Evolutionary conservation across 1,140 invertebrate genomes (phyloP).

Genomic region (Pomacea maculata): DNA sequence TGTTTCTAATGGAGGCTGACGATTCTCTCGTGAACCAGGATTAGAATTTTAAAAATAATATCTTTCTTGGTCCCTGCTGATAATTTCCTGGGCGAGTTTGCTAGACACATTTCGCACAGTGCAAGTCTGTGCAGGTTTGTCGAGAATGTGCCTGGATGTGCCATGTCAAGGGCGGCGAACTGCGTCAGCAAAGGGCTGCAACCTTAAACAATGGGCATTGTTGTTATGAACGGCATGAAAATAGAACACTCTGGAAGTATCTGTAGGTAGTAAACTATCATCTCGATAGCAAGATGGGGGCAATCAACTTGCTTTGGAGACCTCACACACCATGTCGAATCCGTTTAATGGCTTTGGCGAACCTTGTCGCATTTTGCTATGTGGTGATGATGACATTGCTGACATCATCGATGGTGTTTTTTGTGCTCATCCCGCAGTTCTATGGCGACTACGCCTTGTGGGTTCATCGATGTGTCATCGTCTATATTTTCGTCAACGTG

Average conservation of each 20-base stretch:
- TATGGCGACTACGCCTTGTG: conserved; percentile 5
- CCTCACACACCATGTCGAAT: conserved; percentile 1
- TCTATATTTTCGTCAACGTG: conserved; percentile 24
- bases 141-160: too few relatives aligned
- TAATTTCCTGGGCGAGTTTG: too few relatives aligned
- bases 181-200: neutral
- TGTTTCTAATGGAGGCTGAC: too few relatives aligned
- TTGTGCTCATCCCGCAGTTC: conserved; percentile 18
- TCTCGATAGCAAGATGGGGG: neutral
- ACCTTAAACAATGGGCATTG: neutral
- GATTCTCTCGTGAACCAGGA: too few relatives aligned
- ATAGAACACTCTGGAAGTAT: neutral
- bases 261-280: too few relatives aligned
- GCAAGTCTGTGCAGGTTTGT: too few relatives aligned
- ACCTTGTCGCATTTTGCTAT: conserved; percentile 14
- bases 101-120: too few relatives aligned
- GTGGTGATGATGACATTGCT: conserved; percentile 13
- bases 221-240: neutral
- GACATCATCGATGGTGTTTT: conserved; percentile 4
- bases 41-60: too few relatives aligned
- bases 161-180: neutral
- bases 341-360: conserved; percentile 17
- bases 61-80: too few relatives aligned
- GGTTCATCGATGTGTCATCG: neutral
- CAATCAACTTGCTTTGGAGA: conserved; percentile 5